Evolutionary conservation across 2,113 vertebrate species (phyloP).

Genomic region (Trachemys scripta): DNA sequence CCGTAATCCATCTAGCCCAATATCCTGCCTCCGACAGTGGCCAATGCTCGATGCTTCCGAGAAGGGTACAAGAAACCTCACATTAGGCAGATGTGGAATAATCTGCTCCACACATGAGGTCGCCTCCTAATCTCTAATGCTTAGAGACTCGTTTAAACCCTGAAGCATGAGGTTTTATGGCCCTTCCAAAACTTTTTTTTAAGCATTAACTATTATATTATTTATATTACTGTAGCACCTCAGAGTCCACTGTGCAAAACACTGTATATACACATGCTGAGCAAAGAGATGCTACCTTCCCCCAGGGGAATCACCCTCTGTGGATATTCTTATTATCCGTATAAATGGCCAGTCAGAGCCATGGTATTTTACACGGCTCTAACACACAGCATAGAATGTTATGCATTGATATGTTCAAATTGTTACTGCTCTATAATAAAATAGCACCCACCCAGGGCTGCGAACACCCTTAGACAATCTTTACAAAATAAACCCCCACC

Average conservation of each 20-base stretch:
- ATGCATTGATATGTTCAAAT: not conserved
- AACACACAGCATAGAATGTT: not conserved
- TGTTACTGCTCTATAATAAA: not conserved
- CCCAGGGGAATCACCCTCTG: not conserved
- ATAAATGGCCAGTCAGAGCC: not conserved
- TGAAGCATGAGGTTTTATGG: not conserved
- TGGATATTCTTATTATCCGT: not conserved
- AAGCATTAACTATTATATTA: not conserved
- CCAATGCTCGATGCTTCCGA: not conserved
- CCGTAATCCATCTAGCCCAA: not conserved
- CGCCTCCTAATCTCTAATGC: not conserved
- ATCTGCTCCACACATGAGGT: not conserved
- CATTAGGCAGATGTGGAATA: not conserved
- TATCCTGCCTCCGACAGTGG: not conserved
- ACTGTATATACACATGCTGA: not conserved
- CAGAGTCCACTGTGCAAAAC: not conserved
- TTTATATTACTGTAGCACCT: not conserved
- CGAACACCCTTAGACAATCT: not conserved
- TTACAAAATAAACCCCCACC: not conserved
- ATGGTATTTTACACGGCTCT: not conserved
- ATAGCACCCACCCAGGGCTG: not conserved
- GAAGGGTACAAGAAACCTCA: not conserved
- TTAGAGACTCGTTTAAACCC: not conserved
- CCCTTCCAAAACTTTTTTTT: not conserved
- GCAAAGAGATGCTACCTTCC: not conserved